A percentile compares a stretch with the other conserved stretches of the same genome.
Evolutionary conservation across 2,113 vertebrate species (phyloP).

Genomic region (Vulpes lagopus): DNA sequence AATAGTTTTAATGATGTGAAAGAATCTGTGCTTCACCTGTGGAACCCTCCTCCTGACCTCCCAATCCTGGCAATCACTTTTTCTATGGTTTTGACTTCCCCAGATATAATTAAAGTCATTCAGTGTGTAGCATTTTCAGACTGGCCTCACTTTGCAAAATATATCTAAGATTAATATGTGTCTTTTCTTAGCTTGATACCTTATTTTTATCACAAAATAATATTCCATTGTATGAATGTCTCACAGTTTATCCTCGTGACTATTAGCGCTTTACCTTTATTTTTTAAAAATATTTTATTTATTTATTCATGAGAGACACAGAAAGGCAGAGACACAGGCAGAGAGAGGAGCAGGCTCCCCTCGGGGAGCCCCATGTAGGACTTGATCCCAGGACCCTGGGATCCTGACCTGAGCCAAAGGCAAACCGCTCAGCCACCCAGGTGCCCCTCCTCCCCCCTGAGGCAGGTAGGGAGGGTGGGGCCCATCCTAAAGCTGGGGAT

Average conservation of each 20-base stretch:
- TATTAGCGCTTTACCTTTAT: no score
- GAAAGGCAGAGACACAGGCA: no score
- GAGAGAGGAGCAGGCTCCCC: no score
- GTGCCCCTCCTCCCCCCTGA: no score
- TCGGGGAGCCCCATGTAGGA: no score
- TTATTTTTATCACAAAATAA: background rate
- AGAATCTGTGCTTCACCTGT: background rate
- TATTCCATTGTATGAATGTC: background rate
- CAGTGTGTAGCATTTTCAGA: background rate
- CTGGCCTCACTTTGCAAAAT: background rate
- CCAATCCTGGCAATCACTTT: background rate
- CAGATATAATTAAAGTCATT: background rate
- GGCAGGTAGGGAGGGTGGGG: no score
- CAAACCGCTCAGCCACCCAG: no score
- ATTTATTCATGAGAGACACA: no score
- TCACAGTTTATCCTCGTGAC: background rate
- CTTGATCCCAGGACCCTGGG: no score
- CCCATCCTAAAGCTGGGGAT: no score
- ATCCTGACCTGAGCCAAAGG: no score
- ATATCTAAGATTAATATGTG: background rate
- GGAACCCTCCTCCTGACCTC: background rate
- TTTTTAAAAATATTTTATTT: no score
- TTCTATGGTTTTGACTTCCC: conserved; percentile 24
- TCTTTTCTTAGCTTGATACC: background rate
- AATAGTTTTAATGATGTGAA: background rate